Base-by-base conservation (phyloP, 1,140 invertebrate genomes). In the Anastrepha ludens region DNA sequence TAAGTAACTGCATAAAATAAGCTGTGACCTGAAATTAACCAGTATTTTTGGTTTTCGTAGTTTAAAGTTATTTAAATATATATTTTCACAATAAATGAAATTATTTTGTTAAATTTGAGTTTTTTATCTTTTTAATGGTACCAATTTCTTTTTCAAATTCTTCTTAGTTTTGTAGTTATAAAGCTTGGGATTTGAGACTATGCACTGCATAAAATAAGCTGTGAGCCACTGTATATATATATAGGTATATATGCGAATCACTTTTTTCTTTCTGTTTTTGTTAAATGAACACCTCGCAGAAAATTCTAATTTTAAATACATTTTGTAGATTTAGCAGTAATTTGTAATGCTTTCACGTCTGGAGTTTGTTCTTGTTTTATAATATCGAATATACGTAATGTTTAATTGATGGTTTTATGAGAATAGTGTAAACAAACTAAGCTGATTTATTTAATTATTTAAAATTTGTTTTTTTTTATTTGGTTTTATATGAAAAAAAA, bases 241-340 rank as follows among this genome's bases (percentile, higher is more conserved):
- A 67, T 11, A 67, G 11, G 20, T 67, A 41, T 67, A 29, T 29
- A 17, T 64, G 13, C 29, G 9, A 67, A 29, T 65, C 3, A 8
- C 20, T 6, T 29, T 17, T 15, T 64, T 64, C 17, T n/a, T 64
- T 64, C 17, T 64, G 29, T 67, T 67, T 67, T 39, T 67, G 9
- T 67, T 67, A 11, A 67, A 67, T 39, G 29, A 67, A 67, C 64
- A 39, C 64, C 64, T 67, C 64, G 64, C 64, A 41, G 20, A 11
- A 67, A 15, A 67, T 67, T 39, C 8, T 39, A 67, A 67, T 41
- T 64, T n/a, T 64, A 64, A n/a, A 64, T 64, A 64, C n/a, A 64
- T 64, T n/a, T 64, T 64, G n/a, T 64, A 64, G 2, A 20, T 6
- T 20, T 64, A 64, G n/a, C 11, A 64, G n/a, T n/a, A 64, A 64